Percentiles rank a stretch among this genome's conserved stretches.
These are phyloP conservation scores for Carcinoscorpius rotundicauda DNA, from an alignment of 1,140 invertebrate species.

Conservation along the genomic window DNA sequence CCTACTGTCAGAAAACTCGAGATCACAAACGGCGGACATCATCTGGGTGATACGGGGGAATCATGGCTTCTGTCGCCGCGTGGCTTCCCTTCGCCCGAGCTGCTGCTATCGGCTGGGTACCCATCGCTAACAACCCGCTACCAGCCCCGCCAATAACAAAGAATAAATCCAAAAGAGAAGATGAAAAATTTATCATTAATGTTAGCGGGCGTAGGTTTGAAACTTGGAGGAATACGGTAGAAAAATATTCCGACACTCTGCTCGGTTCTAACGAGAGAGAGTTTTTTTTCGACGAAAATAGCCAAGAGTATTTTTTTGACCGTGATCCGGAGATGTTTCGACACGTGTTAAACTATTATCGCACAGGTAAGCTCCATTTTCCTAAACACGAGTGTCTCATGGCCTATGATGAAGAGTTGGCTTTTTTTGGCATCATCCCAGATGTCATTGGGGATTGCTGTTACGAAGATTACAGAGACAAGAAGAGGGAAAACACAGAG, in stretches of 20 bases:
- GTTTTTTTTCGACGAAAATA: constrained; percentile 98
- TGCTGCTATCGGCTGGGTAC: constrained; percentile 85
- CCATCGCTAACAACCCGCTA: constrained; percentile 71
- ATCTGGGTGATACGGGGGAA: background rate
- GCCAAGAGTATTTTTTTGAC: constrained; percentile 98
- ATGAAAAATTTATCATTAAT: constrained; percentile 79
- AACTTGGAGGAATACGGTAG: constrained; percentile 98
- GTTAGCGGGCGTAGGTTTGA: constrained; percentile 81
- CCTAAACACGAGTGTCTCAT: constrained; percentile 98
- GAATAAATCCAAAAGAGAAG: constrained; percentile 64
- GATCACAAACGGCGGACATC: too few relatives aligned
- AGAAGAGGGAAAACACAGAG: constrained; percentile 96
- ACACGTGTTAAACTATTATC: constrained; percentile 97
- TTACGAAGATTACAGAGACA: constrained; percentile 96
- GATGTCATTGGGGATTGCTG: constrained; percentile 98
- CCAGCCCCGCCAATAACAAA: constrained; percentile 69
- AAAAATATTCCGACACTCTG: constrained; percentile 97
- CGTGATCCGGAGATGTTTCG: constrained; percentile 98
- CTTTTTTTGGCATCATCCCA: constrained; percentile 97
- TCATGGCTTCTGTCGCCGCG: constrained; percentile 97
- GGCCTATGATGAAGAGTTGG: constrained; percentile 96
- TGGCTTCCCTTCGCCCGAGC: constrained; percentile 99
- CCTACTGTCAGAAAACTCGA: too few relatives aligned
- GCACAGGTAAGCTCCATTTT: constrained; percentile 97
- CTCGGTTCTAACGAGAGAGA: constrained; percentile 97